Base-by-base conservation (phyloP, 2,113 vertebrate genomes). In the Cepphus grylle region DNA sequence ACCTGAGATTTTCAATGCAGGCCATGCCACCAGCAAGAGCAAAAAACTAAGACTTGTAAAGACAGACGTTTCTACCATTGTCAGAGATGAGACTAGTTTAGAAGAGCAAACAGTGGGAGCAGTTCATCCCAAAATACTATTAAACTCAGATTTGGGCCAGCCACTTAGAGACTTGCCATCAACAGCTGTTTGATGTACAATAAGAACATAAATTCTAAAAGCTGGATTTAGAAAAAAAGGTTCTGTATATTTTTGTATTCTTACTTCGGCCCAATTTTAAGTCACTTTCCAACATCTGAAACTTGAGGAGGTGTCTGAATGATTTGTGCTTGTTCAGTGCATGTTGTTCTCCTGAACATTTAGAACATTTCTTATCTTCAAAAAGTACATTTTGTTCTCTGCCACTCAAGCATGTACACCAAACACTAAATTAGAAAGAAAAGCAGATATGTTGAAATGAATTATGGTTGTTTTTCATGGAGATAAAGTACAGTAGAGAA, bases 301-400 rank as follows among this genome's bases (percentile, higher is more conserved):
- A 58, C 74, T 86, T 91, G 81, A 89, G 85, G 69, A 91, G 27
- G 94, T 42, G 25, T 74, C 89, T 72, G 81, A 90, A 93, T 83
- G 76, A 93, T 86, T 93, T 92, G 69, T 96, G 84, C 76, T 92
- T 96, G 47, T 95, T 96, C 66, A 36, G 94, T 92, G 72, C 96
- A 97, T 91, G 83, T 56, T 98, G 97, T 98, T 97, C 97, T 97
- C 93, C 92, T 67, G 82, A 95, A 62, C 79, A 84, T 96, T 96
- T 95, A 81, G 47, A 95, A 96, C 79, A 94, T 81, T 97, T 97
- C 90, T 97, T 97, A 96, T 97, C 94, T 97, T 94, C 89, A 97
- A 96, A 91, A 76, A 92, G 96, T 67, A 98, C 97, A 93, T 96
- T 97, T 92, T 97, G 97, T 98, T 96, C 98, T 94, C 72, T 87